These are phyloP conservation scores for Parazoanthus atlanticus DNA, from an alignment of 92 coral and sea anemone species.

Conservation along the genomic window DNA sequence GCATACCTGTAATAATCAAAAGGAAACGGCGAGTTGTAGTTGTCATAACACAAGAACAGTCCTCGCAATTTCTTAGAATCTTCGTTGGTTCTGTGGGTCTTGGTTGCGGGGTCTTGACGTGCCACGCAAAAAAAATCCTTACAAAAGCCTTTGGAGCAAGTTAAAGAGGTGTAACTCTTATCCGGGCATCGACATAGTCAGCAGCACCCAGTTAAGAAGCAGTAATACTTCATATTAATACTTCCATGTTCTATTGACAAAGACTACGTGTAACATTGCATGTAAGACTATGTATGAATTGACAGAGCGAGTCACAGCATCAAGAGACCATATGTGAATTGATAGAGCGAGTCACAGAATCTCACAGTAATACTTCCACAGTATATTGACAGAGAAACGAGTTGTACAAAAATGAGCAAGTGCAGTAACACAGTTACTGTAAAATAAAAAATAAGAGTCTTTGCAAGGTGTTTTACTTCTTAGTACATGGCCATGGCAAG, in stretches of 20 bases:
- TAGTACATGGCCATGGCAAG: too few species aligned
- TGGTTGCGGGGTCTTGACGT: neutral
- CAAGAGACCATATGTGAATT: too few species aligned
- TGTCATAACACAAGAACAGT: neutral
- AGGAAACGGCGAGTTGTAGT: neutral
- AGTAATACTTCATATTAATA: neutral
- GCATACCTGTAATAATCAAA: conserved; percentile 9
- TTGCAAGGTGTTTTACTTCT: too few species aligned
- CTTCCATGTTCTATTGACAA: neutral
- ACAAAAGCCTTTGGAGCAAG: neutral
- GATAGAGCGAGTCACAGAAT: too few species aligned
- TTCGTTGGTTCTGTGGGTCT: neutral
- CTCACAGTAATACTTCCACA: too few species aligned
- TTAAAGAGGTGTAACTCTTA: neutral
- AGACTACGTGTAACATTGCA: neutral
- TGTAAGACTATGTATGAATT: neutral
- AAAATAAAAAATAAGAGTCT: too few species aligned
- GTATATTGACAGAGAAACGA: too few species aligned
- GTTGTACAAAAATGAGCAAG: too few species aligned
- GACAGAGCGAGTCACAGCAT: too few species aligned
- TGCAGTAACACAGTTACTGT: too few species aligned
- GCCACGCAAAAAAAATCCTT: neutral
- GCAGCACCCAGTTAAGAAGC: neutral
- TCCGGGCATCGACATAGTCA: neutral
- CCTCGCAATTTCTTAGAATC: neutral